phyloP scores from a whole-genome alignment of 2,888 invertebrate species.

The Sepioteuthis lessoniana region DNA sequence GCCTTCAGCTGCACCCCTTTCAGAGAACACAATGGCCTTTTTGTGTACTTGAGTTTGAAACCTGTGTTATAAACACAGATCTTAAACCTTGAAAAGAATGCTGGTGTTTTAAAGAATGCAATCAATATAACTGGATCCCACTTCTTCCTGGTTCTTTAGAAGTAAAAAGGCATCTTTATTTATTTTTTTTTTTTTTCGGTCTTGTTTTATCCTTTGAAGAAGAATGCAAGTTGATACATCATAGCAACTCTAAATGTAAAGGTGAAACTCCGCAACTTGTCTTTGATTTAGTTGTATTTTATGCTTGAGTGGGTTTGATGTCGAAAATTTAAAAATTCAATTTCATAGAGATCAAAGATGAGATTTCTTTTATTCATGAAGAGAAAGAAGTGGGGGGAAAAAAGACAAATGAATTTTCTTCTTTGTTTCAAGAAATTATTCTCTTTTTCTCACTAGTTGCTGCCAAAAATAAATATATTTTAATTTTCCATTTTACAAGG shows the following conservation, averaged over 20 bases:
- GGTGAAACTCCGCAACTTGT: not conserved
- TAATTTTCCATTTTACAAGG: not conserved
- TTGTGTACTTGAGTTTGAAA: too few species aligned
- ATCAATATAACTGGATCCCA: not conserved
- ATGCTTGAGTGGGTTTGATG: not conserved
- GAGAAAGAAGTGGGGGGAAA: not conserved
- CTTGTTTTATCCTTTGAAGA: not conserved
- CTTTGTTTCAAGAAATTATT: not conserved
- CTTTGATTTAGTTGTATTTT: not conserved
- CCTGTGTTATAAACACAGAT: not conserved
- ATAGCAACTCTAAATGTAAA: not conserved
- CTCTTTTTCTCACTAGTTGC: not conserved
- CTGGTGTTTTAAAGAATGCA: not conserved
- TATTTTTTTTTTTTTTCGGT: too few species aligned
- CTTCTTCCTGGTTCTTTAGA: not conserved
- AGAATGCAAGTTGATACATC: not conserved
- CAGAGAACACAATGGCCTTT: too few species aligned
- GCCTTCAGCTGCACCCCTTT: too few species aligned
- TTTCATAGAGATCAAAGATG: not conserved
- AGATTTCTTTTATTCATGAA: not conserved
- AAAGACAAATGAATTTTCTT: not conserved
- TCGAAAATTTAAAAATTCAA: slow-evolving; percentile 25
- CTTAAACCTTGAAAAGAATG: not conserved
- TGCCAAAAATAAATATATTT: not conserved
- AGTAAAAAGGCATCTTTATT: not conserved